Evolutionary conservation across 2,888 invertebrate genomes (phyloP).

Genomic region (Lasioglossum leucozonium): DNA sequence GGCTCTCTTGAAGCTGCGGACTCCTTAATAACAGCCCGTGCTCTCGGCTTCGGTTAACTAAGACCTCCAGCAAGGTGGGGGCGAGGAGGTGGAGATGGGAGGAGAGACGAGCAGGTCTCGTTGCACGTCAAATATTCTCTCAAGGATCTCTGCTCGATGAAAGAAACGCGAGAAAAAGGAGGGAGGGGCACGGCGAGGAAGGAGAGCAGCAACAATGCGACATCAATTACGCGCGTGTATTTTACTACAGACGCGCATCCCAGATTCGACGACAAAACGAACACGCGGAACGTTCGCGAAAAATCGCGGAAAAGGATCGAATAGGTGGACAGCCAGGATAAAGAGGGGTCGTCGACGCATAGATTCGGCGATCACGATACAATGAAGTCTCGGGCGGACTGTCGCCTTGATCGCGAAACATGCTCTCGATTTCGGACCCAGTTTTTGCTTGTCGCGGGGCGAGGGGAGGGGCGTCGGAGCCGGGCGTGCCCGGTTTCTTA

Average conservation of each 20-base stretch:
- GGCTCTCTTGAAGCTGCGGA: slow-evolving; percentile 41
- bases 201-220: background rate
- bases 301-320: background rate
- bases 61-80: slow-evolving; percentile 30
- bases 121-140: slow-evolving; percentile 56
- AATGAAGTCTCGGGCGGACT: slow-evolving; percentile 9
- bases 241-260: too few relatives aligned
- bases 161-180: background rate
- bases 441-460: background rate
- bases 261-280: too few relatives aligned
- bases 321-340: background rate
- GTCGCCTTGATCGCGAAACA: slow-evolving; percentile 44
- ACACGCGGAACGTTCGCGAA: background rate
- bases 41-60: slow-evolving; percentile 12
- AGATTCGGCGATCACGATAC: background rate
- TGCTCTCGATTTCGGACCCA: slow-evolving; percentile 9
- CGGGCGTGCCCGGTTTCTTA: slow-evolving; percentile 42
- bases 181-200: too few relatives aligned
- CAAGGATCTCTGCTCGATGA: slow-evolving; percentile 29
- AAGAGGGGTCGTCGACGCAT: background rate
- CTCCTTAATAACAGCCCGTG: slow-evolving; percentile 59
- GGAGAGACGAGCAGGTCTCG: slow-evolving; percentile 20
- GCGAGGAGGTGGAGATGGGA: background rate
- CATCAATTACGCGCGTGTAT: too few relatives aligned
- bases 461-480: background rate